Evolutionary conservation across 2,797 vertebrate genomes (phyloP), one percentile per base, ranked within the genome.

Genomic region (Cyclopterus lumpus): DNA sequence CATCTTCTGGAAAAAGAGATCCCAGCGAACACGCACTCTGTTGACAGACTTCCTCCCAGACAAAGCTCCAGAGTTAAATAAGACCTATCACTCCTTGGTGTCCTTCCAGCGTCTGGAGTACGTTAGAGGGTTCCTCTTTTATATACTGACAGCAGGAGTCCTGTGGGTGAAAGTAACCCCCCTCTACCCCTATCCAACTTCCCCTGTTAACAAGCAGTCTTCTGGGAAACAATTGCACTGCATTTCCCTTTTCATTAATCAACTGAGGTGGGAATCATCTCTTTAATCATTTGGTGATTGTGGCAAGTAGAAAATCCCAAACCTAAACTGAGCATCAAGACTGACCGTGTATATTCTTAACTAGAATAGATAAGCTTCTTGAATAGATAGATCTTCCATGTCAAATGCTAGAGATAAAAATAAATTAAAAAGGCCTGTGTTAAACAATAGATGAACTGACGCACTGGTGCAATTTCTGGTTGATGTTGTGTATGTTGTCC

Each of bases 151-250:
- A 46, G 49, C 30, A 75, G 42, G 2, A 79, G 69, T 18, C 28
- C 8, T 6, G 40, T 15, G 58, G 48, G 8, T 51, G 42, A 59
- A 55, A 24, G n/a, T 57, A 40, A 64, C 46, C n/a, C 54, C 44
- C 61, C 61, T 65, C 60, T 32, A 62, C 3, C 36, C 30, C n/a
- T 0, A 1, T 62, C 15, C 30, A 68, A 82, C 73, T 90, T 88
- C 83, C 83, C 64, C 63, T 34, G 32, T 20, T 34, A 32, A 40
- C 10, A 2, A 3, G 1, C 9, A 38, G n/a, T 65, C 6, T 83
- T 85, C 58, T 80, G 63, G 51, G 66, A 87, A 88, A 60, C 20
- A 12, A n/a, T 22, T 8, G 16, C 5, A 26, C 11, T 63, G 18
- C 20, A 38, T 7, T 22, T 68, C 2, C 2, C 20, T 73, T 64